Evolutionary conservation across 2,888 invertebrate genomes (phyloP), one percentile per base, ranked within the genome.

Genomic region (Sipha maydis): DNA sequence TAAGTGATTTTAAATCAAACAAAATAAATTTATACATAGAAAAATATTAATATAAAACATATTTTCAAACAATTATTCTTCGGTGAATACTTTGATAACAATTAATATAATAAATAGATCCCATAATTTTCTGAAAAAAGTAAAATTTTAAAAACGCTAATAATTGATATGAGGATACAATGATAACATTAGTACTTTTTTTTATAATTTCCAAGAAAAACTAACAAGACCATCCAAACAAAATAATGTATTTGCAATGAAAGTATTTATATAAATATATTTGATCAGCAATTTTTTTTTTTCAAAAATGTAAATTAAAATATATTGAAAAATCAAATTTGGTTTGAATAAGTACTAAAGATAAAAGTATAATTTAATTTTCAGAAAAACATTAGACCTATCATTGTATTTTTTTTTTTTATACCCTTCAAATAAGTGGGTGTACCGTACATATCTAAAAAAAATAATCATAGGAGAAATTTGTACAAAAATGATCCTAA

Each of bases 401-500:
- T 73, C 28, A 38, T 41, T 9, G 38, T 80, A 75, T n/a, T n/a
- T 34, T 54, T 54, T 41, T n/a, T n/a, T 34, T 54, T 54, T 41
- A 83, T 75, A 67, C 25, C 21, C 28, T 69, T 78, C 21, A 34
- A 38, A 28, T 56, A 86, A 8, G 34, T n/a, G 34, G n/a, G n/a
- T 28, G 21, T 21, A 86, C 19, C 9, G 0, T 56, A 79, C n/a
- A 34, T 79, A 85, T 38, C 80, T 61, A 41, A 80, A 82, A 67
- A 82, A 88, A 78, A 78, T 48, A 85, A 86, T 78, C 75, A 67
- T 75, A 82, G 25, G 61, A 80, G 31, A 82, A 80, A 82, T 82
- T 82, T 82, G 73, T 88, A 88, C 73, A 88, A 88, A 88, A 88
- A 82, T 77, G 71, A 75, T 80, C 48, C 80, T 88, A 80, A 82